Conservation (phyloP, 2,888 invertebrate genomes). For the Metopia argyrocephala region DNA sequence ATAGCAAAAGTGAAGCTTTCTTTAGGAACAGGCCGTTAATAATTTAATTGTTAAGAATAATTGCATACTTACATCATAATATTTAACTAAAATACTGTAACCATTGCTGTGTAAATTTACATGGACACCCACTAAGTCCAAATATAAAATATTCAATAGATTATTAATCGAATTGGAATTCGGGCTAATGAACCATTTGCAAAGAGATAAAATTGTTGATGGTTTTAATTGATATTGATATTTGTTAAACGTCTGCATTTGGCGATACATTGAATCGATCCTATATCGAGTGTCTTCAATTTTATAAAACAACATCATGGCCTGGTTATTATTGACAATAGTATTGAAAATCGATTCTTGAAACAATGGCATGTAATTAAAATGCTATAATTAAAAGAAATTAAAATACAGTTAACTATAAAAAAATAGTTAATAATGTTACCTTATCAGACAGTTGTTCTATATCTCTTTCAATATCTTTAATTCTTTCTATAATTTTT, state of each 20-base stretch:
- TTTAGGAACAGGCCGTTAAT: too few species aligned
- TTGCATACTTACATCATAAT: conserved; percentile 43
- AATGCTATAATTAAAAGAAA: conserved; percentile 60
- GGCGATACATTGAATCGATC: conserved; percentile 80
- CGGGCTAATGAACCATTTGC: conserved; percentile 83
- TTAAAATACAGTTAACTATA: not conserved
- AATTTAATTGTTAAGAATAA: not conserved
- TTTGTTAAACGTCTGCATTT: conserved; percentile 81
- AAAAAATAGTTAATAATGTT: not conserved
- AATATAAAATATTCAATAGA: conserved; percentile 82
- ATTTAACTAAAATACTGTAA: conserved; percentile 17
- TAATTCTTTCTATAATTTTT: conserved; percentile 79
- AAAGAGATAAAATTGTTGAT: conserved; percentile 84
- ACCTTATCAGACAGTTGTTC: conserved; percentile 71
- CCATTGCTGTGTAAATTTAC: conserved; percentile 75
- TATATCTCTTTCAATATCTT: conserved; percentile 71
- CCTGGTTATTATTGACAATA: conserved; percentile 75
- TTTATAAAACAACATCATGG: conserved; percentile 81
- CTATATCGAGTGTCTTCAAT: conserved; percentile 81
- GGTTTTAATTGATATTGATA: conserved; percentile 80
- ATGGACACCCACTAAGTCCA: conserved; percentile 72
- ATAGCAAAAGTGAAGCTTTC: too few species aligned
- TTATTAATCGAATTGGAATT: conserved; percentile 82
- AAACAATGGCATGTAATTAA: conserved; percentile 67
- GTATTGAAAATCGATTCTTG: conserved; percentile 66